Percentiles rank a stretch among this genome's conserved stretches.
These are phyloP conservation scores for Hippocampus kuda DNA, from an alignment of 2,797 vertebrate genomes.

Conservation along the genomic window DNA sequence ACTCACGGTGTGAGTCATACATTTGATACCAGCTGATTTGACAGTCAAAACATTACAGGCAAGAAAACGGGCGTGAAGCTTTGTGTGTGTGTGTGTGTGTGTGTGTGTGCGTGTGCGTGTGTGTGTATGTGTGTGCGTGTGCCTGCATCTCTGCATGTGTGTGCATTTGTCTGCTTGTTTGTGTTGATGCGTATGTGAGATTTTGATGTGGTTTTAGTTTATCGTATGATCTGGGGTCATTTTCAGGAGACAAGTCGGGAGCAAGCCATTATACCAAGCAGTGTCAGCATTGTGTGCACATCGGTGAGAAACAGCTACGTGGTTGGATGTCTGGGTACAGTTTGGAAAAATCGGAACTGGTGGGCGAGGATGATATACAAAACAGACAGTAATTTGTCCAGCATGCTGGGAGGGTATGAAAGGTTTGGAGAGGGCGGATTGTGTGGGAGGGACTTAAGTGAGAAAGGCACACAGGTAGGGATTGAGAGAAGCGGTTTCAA, in stretches of 20 bases:
- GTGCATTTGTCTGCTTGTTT: too few species aligned
- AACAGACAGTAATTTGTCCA: neutral
- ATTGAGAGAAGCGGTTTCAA: slow-evolving; percentile 31
- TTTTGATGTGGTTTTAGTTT: neutral
- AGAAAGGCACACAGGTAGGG: slow-evolving; percentile 28
- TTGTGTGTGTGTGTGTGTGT: neutral
- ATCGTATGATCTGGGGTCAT: neutral
- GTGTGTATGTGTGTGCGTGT: neutral
- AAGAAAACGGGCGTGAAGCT: neutral
- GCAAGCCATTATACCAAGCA: neutral
- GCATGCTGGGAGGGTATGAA: slow-evolving; percentile 4
- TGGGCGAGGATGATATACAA: neutral
- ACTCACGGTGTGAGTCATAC: neutral
- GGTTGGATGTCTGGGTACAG: slow-evolving; percentile 12
- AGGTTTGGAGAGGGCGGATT: slow-evolving; percentile 20
- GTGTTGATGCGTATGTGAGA: neutral
- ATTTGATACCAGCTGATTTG: neutral
- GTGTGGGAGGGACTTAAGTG: slow-evolving; percentile 22
- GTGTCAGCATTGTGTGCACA: neutral
- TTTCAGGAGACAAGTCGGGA: neutral
- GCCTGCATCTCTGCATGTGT: neutral
- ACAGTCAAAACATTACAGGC: slow-evolving; percentile 8
- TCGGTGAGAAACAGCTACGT: neutral
- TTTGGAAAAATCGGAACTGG: slow-evolving; percentile 2
- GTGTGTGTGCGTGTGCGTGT: neutral